phyloP scores from a whole-genome alignment of 2,797 vertebrate species.

The Monodelphis domestica region DNA sequence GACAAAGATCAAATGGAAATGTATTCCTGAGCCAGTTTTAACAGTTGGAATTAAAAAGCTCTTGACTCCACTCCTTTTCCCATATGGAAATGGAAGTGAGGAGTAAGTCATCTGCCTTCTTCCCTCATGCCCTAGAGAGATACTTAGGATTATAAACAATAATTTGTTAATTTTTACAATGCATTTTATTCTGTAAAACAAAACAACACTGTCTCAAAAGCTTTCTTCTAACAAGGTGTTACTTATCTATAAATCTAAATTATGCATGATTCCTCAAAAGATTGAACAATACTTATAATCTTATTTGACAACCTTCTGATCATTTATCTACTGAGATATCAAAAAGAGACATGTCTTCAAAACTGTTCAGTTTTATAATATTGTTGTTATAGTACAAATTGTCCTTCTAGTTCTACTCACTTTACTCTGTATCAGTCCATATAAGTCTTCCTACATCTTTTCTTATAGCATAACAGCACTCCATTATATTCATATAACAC shows the following conservation, averaged over 20 bases:
- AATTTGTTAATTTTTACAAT: neutral
- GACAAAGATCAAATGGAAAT: neutral
- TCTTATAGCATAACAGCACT: neutral
- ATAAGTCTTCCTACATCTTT: neutral
- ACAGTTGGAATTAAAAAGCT: neutral
- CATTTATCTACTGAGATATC: neutral
- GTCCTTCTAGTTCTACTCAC: neutral
- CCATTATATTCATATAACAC: too few species aligned
- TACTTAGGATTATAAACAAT: neutral
- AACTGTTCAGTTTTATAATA: neutral
- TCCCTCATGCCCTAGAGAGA: neutral
- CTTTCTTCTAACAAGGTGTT: neutral
- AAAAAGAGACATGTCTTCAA: neutral
- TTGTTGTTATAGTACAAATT: neutral
- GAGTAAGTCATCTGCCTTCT: neutral
- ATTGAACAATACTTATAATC: neutral
- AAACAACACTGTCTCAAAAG: neutral
- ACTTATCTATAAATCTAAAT: neutral
- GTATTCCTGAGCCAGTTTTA: neutral
- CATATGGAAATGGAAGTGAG: neutral
- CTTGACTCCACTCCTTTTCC: neutral
- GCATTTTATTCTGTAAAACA: neutral
- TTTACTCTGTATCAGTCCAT: neutral
- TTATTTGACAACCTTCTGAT: neutral
- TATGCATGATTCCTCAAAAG: neutral